These are phyloP conservation scores for Cerastis leucographa DNA, from an alignment of 2,888 invertebrate species.

Conservation along the genomic window DNA sequence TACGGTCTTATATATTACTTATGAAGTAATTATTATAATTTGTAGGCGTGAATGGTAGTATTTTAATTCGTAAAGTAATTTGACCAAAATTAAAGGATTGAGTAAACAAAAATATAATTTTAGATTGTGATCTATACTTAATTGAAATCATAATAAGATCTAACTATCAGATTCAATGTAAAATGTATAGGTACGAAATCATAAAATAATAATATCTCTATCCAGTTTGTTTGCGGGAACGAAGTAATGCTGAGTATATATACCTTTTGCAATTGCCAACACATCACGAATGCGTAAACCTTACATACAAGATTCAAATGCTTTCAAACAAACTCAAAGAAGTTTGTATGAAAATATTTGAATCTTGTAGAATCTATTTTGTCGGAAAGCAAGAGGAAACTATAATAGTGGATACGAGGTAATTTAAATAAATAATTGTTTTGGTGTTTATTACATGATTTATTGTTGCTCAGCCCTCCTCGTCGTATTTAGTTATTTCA, in stretches of 20 bases:
- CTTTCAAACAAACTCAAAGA: too few species aligned
- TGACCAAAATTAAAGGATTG: slow-evolving; percentile 9
- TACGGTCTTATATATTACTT: slow-evolving; percentile 29
- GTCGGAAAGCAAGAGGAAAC: not conserved
- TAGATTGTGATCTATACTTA: not conserved
- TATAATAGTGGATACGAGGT: not conserved
- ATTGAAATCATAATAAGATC: not conserved
- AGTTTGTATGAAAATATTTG: not conserved
- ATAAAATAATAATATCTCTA: not conserved
- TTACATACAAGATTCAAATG: too few species aligned
- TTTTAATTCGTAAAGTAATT: slow-evolving; percentile 26
- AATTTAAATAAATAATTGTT: not conserved
- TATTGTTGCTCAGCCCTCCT: not conserved
- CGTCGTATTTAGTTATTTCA: not conserved
- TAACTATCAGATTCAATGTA: not conserved
- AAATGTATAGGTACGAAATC: not conserved
- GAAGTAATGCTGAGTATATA: not conserved
- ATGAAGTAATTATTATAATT: slow-evolving; percentile 37
- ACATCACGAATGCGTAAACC: not conserved
- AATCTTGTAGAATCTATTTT: not conserved
- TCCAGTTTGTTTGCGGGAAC: not conserved
- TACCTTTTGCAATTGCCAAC: slow-evolving; percentile 1
- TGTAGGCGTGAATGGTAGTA: slow-evolving; percentile 19
- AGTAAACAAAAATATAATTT: not conserved
- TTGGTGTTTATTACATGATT: not conserved